Evolutionary conservation across 2,113 vertebrate genomes (phyloP).

Genomic region (Clarias batrachus): DNA sequence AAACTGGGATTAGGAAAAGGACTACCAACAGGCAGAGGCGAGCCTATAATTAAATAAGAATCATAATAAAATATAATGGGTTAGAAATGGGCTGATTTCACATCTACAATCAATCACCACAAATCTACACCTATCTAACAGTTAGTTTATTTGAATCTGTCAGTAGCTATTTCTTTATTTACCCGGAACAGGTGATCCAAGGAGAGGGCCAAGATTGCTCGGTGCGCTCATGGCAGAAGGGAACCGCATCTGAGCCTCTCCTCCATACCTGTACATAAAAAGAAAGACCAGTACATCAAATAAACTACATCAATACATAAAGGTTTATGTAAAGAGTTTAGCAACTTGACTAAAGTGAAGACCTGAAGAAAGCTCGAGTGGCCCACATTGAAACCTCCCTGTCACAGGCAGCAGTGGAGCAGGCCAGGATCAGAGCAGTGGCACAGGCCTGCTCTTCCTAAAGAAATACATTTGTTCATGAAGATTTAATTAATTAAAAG

Average conservation of each 20-base stretch:
- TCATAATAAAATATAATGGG: conserved; percentile 18
- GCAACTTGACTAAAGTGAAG: not conserved
- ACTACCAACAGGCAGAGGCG: conserved; percentile 66
- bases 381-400: conserved; percentile 92
- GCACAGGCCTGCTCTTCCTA: conserved; percentile 95
- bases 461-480: not conserved
- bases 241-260: conserved; percentile 95
- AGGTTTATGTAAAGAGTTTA: not conserved
- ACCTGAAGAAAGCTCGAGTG: conserved; percentile 95
- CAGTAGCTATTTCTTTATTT: conserved; percentile 9
- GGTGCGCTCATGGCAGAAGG: conserved; percentile 78
- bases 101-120: not conserved
- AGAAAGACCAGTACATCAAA: not conserved
- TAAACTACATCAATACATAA: not conserved
- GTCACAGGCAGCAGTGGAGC: conserved; percentile 84
- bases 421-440: conserved; percentile 90
- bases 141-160: not conserved
- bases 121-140: not conserved
- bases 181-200: conserved; percentile 80
- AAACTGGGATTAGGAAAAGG: conserved; percentile 69
- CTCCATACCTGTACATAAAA: conserved; percentile 80
- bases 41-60: conserved; percentile 61
- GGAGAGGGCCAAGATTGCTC: conserved; percentile 80
- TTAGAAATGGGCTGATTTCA: conserved; percentile 11
- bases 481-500: no score